Evolutionary conservation across 2,113 vertebrate species (phyloP).

Genomic region (Ailuropoda melanoleuca): DNA sequence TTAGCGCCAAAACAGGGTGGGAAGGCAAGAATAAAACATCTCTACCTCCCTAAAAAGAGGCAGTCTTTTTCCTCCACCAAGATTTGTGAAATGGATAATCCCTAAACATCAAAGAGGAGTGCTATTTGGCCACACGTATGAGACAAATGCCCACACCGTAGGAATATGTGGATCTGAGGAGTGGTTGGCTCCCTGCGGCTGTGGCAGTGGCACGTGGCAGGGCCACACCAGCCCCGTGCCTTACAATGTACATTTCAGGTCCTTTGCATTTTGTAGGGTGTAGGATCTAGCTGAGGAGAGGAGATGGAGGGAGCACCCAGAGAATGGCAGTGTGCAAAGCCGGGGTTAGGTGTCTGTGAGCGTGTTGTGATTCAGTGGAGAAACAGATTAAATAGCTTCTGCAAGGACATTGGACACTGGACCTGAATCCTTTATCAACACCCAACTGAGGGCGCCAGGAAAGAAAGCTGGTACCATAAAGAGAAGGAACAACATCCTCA

Average conservation of each 20-base stretch:
- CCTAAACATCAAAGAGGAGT: neutral
- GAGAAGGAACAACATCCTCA: neutral
- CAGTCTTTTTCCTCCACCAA: neutral
- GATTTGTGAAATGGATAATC: neutral
- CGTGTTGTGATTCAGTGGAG: neutral
- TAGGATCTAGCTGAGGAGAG: neutral
- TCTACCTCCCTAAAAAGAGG: neutral
- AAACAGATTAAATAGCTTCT: neutral
- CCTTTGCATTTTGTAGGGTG: neutral
- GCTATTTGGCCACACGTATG: neutral
- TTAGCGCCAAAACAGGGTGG: neutral
- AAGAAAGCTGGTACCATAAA: neutral
- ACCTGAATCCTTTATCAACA: neutral
- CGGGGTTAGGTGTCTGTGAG: neutral
- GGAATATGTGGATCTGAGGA: neutral
- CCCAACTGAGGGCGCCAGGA: neutral
- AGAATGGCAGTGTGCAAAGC: no score
- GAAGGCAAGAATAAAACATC: neutral
- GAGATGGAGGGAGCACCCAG: neutral
- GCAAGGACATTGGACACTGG: no score
- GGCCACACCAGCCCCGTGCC: neutral
- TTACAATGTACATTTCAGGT: neutral
- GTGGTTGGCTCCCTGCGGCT: accelerated
- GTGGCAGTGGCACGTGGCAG: neutral
- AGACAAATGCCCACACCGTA: neutral